phyloP scores from a whole-genome alignment of 1,140 invertebrate species.

The Nylanderia fulva region DNA sequence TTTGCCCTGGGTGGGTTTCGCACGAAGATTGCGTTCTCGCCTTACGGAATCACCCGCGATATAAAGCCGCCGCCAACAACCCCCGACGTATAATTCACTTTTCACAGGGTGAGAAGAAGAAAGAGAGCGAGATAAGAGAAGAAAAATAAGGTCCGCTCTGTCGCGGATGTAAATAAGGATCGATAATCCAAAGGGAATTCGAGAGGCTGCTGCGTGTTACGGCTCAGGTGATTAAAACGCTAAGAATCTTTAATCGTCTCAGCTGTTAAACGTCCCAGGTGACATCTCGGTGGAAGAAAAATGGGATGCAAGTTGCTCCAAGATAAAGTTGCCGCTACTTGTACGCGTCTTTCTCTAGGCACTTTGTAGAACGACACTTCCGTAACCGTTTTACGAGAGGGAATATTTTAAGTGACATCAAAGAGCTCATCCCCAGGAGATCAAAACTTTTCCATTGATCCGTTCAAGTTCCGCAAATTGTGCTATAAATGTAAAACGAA shows the following conservation, averaged over 20 bases:
- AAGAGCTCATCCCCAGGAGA: neutral
- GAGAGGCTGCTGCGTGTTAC: neutral
- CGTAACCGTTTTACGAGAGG: slow-evolving; percentile 46
- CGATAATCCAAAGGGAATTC: slow-evolving; percentile 36
- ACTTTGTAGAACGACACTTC: slow-evolving; percentile 48
- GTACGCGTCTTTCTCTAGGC: slow-evolving; percentile 12
- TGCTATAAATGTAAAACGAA: slow-evolving; percentile 34
- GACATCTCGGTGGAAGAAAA: slow-evolving; percentile 41
- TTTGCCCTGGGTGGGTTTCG: slow-evolving; percentile 43
- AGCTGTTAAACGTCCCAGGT: slow-evolving; percentile 20
- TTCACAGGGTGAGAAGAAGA: neutral
- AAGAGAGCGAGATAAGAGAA: too few relatives aligned
- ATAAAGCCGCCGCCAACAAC: slow-evolving; percentile 35
- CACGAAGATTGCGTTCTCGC: slow-evolving; percentile 54
- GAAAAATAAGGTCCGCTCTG: slow-evolving; percentile 5
- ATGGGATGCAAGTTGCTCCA: slow-evolving; percentile 33
- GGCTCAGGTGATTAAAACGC: slow-evolving; percentile 29
- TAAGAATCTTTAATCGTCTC: slow-evolving; percentile 39
- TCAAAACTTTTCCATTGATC: slow-evolving; percentile 40
- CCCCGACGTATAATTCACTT: slow-evolving; percentile 51
- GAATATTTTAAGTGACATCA: slow-evolving; percentile 58
- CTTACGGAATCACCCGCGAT: slow-evolving; percentile 35
- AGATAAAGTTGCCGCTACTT: slow-evolving; percentile 53
- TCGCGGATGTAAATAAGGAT: slow-evolving; percentile 19
- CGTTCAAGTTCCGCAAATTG: slow-evolving; percentile 30